Evolutionary conservation across 2,888 invertebrate genomes (phyloP).

Genomic region (Adelognathus sp.): DNA sequence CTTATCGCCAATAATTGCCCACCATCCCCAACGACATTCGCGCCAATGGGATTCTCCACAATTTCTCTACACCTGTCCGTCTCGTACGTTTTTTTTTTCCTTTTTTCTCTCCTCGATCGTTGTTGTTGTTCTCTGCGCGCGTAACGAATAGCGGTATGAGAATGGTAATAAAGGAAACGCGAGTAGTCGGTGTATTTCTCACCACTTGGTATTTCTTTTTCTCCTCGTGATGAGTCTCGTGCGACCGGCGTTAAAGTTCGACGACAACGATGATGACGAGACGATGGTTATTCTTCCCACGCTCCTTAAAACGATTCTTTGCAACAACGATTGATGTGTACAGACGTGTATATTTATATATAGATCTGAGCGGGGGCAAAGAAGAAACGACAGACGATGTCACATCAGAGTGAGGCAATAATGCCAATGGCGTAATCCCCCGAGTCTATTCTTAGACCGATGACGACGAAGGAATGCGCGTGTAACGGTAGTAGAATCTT

Average conservation of each 20-base stretch:
- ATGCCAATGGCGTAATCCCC: constrained; percentile 62
- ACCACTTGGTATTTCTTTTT: too few species aligned
- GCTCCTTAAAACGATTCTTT: constrained; percentile 27
- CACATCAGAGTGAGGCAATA: constrained; percentile 55
- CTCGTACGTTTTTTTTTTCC: not conserved
- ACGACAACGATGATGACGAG: constrained; percentile 23
- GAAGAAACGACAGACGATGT: constrained; percentile 6
- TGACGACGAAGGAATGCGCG: constrained; percentile 67
- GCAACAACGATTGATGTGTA: not conserved
- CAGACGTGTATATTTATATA: not conserved
- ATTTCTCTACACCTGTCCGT: not conserved
- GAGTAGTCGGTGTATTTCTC: not conserved
- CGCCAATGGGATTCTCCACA: not conserved
- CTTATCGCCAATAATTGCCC: not conserved
- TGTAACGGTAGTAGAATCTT: constrained; percentile 62
- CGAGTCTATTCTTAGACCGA: constrained; percentile 66
- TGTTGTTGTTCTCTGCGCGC: not conserved
- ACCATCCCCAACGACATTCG: not conserved
- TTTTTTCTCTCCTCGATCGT: not conserved
- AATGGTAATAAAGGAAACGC: not conserved
- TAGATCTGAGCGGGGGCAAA: not conserved
- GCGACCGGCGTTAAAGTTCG: constrained; percentile 3
- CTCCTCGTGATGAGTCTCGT: not conserved
- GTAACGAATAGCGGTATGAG: not conserved
- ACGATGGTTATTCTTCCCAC: constrained; percentile 45